Conservation (phyloP, 1,140 invertebrate genomes). For the Drosophila pseudoobscura region DNA sequence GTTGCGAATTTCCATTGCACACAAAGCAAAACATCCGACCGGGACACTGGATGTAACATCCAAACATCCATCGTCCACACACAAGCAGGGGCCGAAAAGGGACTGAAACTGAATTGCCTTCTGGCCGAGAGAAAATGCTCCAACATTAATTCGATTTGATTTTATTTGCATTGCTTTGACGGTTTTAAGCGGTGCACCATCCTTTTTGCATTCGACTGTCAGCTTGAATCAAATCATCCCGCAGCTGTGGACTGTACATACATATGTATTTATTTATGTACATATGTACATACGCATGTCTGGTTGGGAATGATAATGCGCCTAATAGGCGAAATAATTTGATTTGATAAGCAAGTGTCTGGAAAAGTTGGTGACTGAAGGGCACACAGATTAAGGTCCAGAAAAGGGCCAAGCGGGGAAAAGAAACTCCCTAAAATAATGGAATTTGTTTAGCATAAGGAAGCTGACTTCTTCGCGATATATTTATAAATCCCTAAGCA, state of each 20-base stretch:
- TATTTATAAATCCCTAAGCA: too few relatives aligned
- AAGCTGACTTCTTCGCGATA: too few relatives aligned
- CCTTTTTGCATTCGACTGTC: slow-evolving; percentile 28
- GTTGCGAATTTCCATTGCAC: slow-evolving; percentile 70
- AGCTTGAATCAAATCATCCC: slow-evolving; percentile 48
- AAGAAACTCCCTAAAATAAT: neutral
- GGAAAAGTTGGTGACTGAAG: slow-evolving; percentile 2
- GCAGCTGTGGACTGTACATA: neutral
- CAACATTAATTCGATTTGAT: slow-evolving; percentile 77
- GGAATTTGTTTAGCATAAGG: neutral
- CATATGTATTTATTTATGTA: too few relatives aligned
- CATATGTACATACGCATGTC: neutral
- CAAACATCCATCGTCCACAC: slow-evolving; percentile 14
- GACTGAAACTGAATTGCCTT: slow-evolving; percentile 21
- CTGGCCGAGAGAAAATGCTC: slow-evolving; percentile 29
- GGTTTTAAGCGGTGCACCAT: slow-evolving; percentile 58
- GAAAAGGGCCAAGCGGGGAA: neutral
- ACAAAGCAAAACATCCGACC: slow-evolving; percentile 59
- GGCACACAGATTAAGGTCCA: too few relatives aligned
- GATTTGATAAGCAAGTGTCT: slow-evolving; percentile 44
- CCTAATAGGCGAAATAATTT: slow-evolving; percentile 60
- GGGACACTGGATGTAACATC: slow-evolving; percentile 5
- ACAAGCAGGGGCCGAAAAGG: slow-evolving; percentile 6
- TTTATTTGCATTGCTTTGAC: slow-evolving; percentile 80
- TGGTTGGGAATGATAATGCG: slow-evolving; percentile 36